These are phyloP conservation scores for Dryomyza anilis DNA, from an alignment of 2,888 invertebrate species.

Conservation along the genomic window DNA sequence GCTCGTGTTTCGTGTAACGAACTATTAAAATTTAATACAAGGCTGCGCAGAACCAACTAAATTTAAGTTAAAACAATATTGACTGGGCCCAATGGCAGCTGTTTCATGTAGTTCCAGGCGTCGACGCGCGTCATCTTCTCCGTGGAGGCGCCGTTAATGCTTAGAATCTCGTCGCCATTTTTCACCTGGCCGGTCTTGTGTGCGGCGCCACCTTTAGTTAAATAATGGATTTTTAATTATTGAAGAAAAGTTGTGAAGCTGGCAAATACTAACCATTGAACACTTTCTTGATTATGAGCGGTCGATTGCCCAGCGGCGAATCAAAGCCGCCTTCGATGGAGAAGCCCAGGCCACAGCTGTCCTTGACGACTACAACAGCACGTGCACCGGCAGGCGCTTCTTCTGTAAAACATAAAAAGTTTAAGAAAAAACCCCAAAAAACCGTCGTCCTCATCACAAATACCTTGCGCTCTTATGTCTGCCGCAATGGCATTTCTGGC, in stretches of 20 bases:
- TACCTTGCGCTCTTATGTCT: constrained; percentile 58
- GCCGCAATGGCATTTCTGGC: constrained; percentile 58
- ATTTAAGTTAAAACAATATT: constrained; percentile 57
- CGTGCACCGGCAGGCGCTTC: constrained; percentile 49
- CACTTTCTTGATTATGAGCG: constrained; percentile 88
- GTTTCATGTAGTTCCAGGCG: constrained; percentile 92
- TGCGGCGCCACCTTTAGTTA: constrained; percentile 78
- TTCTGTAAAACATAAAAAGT: constrained; percentile 40
- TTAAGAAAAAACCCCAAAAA: background rate
- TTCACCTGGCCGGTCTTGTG: constrained; percentile 83
- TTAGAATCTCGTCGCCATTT: constrained; percentile 85
- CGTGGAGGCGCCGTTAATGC: constrained; percentile 81
- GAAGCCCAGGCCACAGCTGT: constrained; percentile 90
- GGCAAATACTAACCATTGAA: constrained; percentile 77
- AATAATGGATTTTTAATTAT: too few relatives aligned
- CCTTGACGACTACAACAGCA: constrained; percentile 63
- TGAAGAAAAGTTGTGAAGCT: background rate
- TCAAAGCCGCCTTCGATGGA: constrained; percentile 93
- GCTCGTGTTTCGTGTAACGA: too few relatives aligned
- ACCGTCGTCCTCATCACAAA: constrained; percentile 16
- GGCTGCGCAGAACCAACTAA: constrained; percentile 1
- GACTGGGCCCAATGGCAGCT: constrained; percentile 83
- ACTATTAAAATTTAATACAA: constrained; percentile 9
- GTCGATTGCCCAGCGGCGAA: constrained; percentile 87
- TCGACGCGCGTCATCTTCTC: constrained; percentile 88